Base-by-base conservation (phyloP, 2,888 invertebrate species). In the Brachypalpus laphriformis region DNA sequence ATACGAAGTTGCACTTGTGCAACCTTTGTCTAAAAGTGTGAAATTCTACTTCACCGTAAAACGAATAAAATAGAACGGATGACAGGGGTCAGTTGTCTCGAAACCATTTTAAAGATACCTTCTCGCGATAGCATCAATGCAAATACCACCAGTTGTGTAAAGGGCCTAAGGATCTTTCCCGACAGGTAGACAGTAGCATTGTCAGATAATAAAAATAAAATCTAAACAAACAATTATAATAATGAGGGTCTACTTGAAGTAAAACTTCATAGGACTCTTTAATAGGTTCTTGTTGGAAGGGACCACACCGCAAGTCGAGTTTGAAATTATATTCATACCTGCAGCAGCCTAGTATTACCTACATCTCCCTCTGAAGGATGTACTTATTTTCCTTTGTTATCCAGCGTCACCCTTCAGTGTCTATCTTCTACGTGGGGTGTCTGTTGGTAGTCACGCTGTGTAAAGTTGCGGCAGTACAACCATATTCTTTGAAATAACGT, bases 181-280 rank as follows among this genome's bases (percentile, higher is more conserved):
- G 2, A 22, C 51, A 66, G 66, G 40, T 66, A 51, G 66, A 66
- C 66, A 25, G 66, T 66, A 66, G 66, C 49, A 18, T 6, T 28
- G 63, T 45, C 47, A 31, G 45, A 47, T 47, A 63, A 34, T 11
- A 49, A 49, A 49, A 49, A 11, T 14, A 14, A 40, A 59, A 37
- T 40, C 40, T 18, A 59, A 59, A 45, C 28, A 61, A 25, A 51
- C 9, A 47, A 65, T 49, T 18, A 49, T 20, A 9, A 34, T 37
- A 49, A 49, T 22, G 49, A 51, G 34, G 65, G 65, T 49, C n/a
- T 16, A 34, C 49, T 65, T 45, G 14, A 37, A 22, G 34, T 25
- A n/a, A n/a, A n/a, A n/a, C n/a, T n/a, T n/a, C n/a, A n/a, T n/a
- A 20, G 31, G n/a, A 42, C 22, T 9, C 18, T 47, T 63, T 18